Evolutionary conservation across 2,888 invertebrate genomes (phyloP), one percentile per base, ranked within the genome.

Genomic region (Melanophora roralis): DNA sequence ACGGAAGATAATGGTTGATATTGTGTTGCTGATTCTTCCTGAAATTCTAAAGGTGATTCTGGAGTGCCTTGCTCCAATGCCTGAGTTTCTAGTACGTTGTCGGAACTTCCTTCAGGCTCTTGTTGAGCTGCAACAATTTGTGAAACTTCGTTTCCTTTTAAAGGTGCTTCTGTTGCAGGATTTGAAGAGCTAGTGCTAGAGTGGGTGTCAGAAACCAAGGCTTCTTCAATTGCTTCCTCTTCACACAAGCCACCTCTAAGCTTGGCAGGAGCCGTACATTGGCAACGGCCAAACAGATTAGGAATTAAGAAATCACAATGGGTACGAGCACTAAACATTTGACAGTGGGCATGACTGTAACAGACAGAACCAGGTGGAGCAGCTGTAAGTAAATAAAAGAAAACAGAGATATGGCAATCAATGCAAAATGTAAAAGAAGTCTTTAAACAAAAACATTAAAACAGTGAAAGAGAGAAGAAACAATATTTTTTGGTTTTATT

Each of bases 241-340:
- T 94, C 88, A 90, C 94, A 94, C 81, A 92, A 92, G 82, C 94
- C 93, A 14, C 93, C 93, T 23, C 91, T 90, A 90, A 93, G 93
- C 78, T 92, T 91, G 83, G 92, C 92, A 45, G 93, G 93, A 9
- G 93, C 89, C 83, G 94, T 94, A 88, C 97, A 97, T 79, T 95
- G 94, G 86, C 97, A 97, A 86, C 96, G 93, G 57, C 97, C 97
- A 87, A 97, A 96, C 11, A 97, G 92, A 88, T 96, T 95, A 32
- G 96, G 96, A 83, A 97, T 96, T 64, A 96, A 92, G 88, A 95
- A 97, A 89, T 96, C 96, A 86, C 97, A 97, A 86, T 96, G 95
- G 82, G 95, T 95, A 86, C 95, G 94, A 81, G 92, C 92, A 84
- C 95, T 95, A 93, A 94, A 95, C 86, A 97, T 92, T 78, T 94